Conservation (phyloP, 2,113 vertebrate species). For the Aramus guarauna region DNA sequence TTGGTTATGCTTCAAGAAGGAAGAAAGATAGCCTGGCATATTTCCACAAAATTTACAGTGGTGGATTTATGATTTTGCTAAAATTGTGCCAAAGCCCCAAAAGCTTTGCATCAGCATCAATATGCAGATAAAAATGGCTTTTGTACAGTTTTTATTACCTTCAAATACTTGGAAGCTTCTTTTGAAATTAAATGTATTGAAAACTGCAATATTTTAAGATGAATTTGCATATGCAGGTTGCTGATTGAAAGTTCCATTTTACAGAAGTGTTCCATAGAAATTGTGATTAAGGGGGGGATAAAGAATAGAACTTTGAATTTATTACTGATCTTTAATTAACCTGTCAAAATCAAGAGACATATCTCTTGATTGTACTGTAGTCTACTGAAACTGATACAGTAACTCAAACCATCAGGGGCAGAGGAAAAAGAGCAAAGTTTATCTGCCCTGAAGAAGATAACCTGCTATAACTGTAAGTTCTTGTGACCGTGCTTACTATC, state of each 20-base stretch:
- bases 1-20: conserved; percentile 11
- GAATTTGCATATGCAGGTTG: not conserved
- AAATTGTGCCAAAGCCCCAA: conserved; percentile 13
- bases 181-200: not conserved
- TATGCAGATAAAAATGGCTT: conserved; percentile 30
- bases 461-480: not conserved
- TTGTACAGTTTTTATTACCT: conserved; percentile 61
- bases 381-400: not conserved
- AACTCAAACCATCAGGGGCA: not conserved
- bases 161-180: conserved; percentile 54
- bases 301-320: not conserved
- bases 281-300: not conserved
- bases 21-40: not conserved
- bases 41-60: not conserved
- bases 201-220: not conserved
- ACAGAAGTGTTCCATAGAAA: not conserved
- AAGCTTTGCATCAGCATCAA: not conserved
- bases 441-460: not conserved
- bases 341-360: not conserved
- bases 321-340: not conserved
- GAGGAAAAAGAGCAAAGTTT: not conserved
- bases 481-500: not conserved
- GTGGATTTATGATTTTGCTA: conserved; percentile 49
- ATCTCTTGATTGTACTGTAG: not conserved
- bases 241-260: not conserved